phyloP scores from a whole-genome alignment of 2,888 invertebrate genomes.

The Nebria salina region DNA sequence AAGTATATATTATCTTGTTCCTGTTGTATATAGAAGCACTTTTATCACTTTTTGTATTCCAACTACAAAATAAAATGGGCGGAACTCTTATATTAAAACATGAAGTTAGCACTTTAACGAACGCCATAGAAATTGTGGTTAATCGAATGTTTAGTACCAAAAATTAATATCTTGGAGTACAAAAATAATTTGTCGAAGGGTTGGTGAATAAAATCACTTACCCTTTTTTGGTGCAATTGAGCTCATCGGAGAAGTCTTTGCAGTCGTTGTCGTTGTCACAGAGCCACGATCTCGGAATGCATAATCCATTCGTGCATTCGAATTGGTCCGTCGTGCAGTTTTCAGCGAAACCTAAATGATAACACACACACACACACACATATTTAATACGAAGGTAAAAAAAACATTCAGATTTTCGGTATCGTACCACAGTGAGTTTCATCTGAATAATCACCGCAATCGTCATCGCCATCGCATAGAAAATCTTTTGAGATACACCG shows the following conservation, averaged over 20 bases:
- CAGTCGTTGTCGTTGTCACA: conserved; percentile 85
- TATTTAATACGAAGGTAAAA: too few species aligned
- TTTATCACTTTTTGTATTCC: too few species aligned
- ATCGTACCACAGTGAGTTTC: conserved; percentile 78
- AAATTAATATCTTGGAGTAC: too few species aligned
- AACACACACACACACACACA: neutral
- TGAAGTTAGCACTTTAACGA: too few species aligned
- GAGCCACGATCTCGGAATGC: conserved; percentile 77
- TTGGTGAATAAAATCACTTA: conserved; percentile 60
- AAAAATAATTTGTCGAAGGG: too few species aligned
- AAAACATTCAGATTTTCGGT: neutral
- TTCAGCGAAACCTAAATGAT: conserved; percentile 58
- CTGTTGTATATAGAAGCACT: too few species aligned
- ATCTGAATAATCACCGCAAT: conserved; percentile 83
- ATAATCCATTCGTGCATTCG: conserved; percentile 80
- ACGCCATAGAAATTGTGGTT: too few species aligned
- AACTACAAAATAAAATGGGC: too few species aligned
- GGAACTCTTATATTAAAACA: too few species aligned
- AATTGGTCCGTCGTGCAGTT: conserved; percentile 80
- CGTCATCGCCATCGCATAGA: conserved; percentile 83
- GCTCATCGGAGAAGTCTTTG: conserved; percentile 81
- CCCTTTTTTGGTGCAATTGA: conserved; percentile 75
- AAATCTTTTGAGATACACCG: conserved; percentile 79
- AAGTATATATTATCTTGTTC: too few species aligned
- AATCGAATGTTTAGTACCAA: too few species aligned